Evolutionary conservation across 2,797 vertebrate genomes (phyloP), one percentile per base, ranked within the genome.

Genomic region (Heterohyrax brucei): DNA sequence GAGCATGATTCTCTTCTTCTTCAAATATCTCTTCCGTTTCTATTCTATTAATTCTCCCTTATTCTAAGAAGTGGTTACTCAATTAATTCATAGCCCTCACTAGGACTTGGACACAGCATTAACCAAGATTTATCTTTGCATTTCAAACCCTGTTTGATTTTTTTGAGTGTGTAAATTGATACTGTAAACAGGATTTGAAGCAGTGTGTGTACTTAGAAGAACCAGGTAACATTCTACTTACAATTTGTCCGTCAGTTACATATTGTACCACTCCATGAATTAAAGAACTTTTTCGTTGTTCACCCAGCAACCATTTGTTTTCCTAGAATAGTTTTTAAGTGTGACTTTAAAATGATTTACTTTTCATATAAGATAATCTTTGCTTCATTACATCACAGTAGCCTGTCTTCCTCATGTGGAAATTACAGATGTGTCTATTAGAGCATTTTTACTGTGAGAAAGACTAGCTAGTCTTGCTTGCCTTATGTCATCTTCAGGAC

Each of bases 311-410:
- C 14, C 28, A 18, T 76, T 88, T 72, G 78, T 87, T 79, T 33
- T 72, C 10, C 5, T 90, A 77, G 39, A 66, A 16, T 94, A 76
- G 56, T 28, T 94, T 94, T 92, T 19, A 24, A 30, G 56, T 86
- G 12, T 80, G 28, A 33, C 33, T 26, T 94, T 72, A 66, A 88
- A 94, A 80, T 89, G 66, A 87, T 70, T 39, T 70, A 21, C 33
- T 64, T 91, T 91, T 78, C 9, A 14, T 87, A 87, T 73, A 75
- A 89, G 75, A 28, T 64, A 61, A 13, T 83, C 92, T 77, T 61
- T 7, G 18, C 89, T 79, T 53, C 30, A 70, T 81, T 75, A n/a
- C 44, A n/a, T 33, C 46, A 26, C 7, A 2, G 24, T 64, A 26
- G 19, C 26, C 39, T 85, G 79, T 19, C 80, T 50, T 73, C 30